Base-by-base conservation (phyloP, 2,113 vertebrate genomes). In the Pterocles gutturalis region DNA sequence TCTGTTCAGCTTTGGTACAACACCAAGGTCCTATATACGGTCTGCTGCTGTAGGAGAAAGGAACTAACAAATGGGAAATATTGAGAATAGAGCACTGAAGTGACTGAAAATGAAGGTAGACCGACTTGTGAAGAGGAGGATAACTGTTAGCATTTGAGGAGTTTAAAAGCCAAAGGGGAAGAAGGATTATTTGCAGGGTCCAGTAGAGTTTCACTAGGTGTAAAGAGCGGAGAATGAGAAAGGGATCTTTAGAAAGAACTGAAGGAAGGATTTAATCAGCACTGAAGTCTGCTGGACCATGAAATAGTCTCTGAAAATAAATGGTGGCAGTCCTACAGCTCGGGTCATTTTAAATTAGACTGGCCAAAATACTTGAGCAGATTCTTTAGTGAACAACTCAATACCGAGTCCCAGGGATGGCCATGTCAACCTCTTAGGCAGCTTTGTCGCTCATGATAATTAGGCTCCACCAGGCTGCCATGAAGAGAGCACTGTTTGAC, bases 241-340 rank as follows among this genome's bases (percentile, higher is more conserved):
- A 96, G 36, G 83, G 73, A 87, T 95, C 78, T 97, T 95, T 91
- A 96, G 77, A 49, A 87, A 89, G 92, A 97, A 91, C 93, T 91
- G 73, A 92, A 54, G 73, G 83, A 95, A 97, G 80, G 73, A 89
- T 91, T 96, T 92, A 61, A 95, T 96, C 95, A 95, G 73, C 92
- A 65, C 86, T 7, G n/a, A 89, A 83, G 49, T 36, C 73, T 89
- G 81, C 89, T 77, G 89, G 91, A 96, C 87, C 84, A 1, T 96
- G 93, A 97, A 97, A 97, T 94, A 96, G 89, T 77, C 91, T 96
- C 70, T 77, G 0, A 2, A 91, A 97, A 96, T 91, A 96, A 94
- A 96, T 83, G 66, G 70, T 66, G 78, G 80, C 87, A 83, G 91
- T 57, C 83, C 77, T 95, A 70, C 26, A 80, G 83, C 83, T 93